Percentiles rank a stretch among this genome's conserved stretches.
Conservation (phyloP, 23 tunicate species). For the Trididemnum clinides region DNA sequence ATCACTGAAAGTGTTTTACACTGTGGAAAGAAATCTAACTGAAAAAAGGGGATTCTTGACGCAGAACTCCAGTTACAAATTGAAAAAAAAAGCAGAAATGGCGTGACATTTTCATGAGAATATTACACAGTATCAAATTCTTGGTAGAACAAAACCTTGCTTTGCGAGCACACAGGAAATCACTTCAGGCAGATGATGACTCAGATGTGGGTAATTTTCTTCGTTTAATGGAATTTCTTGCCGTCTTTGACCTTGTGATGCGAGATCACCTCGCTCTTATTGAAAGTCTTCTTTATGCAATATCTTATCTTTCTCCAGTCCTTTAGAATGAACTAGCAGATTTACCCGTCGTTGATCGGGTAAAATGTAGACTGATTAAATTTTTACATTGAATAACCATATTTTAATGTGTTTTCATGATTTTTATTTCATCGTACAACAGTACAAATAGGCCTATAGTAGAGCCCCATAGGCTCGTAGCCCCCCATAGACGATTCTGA, state of each 20-base stretch:
- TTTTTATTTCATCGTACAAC: too few species aligned
- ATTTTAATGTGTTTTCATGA: too few species aligned
- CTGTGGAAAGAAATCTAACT: neutral
- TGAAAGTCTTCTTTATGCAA: slow-evolving; percentile 3
- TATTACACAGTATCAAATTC: neutral
- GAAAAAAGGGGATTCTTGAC: neutral
- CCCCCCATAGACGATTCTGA: too few species aligned
- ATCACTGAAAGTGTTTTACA: neutral
- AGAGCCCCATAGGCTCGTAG: too few species aligned
- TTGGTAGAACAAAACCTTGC: neutral
- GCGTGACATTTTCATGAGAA: neutral
- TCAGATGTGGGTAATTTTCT: neutral
- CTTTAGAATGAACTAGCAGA: too few species aligned
- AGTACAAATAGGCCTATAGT: too few species aligned
- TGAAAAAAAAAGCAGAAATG: neutral
- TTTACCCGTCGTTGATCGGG: too few species aligned
- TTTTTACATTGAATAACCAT: too few species aligned
- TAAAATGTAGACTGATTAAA: too few species aligned
- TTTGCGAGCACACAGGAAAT: neutral
- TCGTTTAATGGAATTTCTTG: neutral
- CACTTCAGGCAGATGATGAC: neutral
- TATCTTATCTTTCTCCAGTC: neutral
- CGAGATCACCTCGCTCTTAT: neutral
- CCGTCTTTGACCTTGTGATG: slow-evolving; percentile 11
- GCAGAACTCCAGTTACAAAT: neutral